Conservation (phyloP, 1,140 invertebrate genomes). For the Drosophila elegans region DNA sequence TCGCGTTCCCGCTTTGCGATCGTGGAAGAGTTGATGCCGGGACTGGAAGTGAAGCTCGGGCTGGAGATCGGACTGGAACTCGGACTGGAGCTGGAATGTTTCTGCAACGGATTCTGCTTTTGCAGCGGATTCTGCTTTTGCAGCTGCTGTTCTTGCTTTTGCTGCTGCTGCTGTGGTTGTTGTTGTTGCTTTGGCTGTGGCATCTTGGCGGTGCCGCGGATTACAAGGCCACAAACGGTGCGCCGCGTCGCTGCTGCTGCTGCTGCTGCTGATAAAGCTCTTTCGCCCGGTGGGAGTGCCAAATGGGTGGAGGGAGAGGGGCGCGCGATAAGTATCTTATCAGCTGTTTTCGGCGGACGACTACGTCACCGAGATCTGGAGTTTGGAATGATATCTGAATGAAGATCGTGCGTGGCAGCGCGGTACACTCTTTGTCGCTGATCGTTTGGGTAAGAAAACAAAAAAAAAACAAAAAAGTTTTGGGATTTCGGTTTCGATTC, state of each 20-base stretch:
- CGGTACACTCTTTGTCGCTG: not conserved
- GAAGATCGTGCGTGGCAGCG: slow-evolving; percentile 5
- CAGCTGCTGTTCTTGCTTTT: not conserved
- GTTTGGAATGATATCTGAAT: slow-evolving; percentile 25
- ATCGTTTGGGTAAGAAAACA: not conserved
- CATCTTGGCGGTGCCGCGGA: slow-evolving; percentile 54
- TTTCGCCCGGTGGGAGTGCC: slow-evolving; percentile 3
- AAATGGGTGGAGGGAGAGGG: slow-evolving; percentile 7
- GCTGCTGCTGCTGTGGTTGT: slow-evolving; percentile 1
- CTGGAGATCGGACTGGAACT: slow-evolving; percentile 1
- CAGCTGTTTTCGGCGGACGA: slow-evolving; percentile 37
- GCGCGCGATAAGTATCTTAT: slow-evolving; percentile 54
- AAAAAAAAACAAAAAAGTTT: not conserved
- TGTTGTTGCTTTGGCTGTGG: slow-evolving; percentile 46
- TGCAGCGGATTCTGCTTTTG: not conserved
- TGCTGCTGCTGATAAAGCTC: slow-evolving; percentile 48
- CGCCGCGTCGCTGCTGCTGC: slow-evolving; percentile 57
- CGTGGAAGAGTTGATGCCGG: not conserved
- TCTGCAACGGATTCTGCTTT: slow-evolving; percentile 19
- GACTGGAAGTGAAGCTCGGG: slow-evolving; percentile 2
- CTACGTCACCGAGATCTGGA: slow-evolving; percentile 37
- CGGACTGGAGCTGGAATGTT: slow-evolving; percentile 28
- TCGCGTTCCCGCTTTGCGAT: slow-evolving; percentile 38
- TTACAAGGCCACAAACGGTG: slow-evolving; percentile 59
- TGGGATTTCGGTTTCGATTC: not conserved